phyloP scores from a whole-genome alignment of 2,797 vertebrate genomes.

The Micropoecilia bifurca region DNA sequence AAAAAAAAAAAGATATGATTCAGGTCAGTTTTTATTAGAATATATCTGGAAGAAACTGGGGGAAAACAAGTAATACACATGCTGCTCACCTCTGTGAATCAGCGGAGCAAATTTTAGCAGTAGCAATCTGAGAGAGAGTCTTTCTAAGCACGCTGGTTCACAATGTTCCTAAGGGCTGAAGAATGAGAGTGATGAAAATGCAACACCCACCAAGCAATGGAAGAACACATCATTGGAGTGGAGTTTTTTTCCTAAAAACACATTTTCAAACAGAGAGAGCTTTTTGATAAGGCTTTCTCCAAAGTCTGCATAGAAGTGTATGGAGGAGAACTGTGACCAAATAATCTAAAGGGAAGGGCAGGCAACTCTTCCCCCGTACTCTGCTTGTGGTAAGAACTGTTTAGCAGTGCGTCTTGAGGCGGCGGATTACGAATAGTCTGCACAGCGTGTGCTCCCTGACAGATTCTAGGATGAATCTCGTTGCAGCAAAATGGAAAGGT shows the following conservation, averaged over 20 bases:
- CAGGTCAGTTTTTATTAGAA: conserved; percentile 16
- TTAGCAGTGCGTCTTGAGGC: conserved; percentile 14
- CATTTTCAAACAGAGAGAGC: conserved; percentile 21
- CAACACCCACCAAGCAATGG: conserved; percentile 5
- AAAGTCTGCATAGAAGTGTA: conserved; percentile 23
- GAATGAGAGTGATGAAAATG: conserved; percentile 29
- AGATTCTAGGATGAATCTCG: conserved; percentile 8
- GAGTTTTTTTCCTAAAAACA: conserved; percentile 14
- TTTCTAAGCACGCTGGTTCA: conserved; percentile 25
- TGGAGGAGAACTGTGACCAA: conserved; percentile 21
- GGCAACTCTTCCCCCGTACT: conserved; percentile 13
- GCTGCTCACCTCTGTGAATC: conserved; percentile 29
- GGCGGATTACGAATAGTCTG: conserved; percentile 18
- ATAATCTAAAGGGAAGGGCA: conserved; percentile 39
- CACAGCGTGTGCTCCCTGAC: conserved; percentile 18
- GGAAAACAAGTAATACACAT: background rate
- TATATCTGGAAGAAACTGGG: conserved; percentile 8
- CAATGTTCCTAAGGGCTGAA: conserved; percentile 11
- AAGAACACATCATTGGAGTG: conserved; percentile 23
- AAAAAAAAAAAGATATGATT: conserved; percentile 10
- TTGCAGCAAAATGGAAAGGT: conserved; percentile 11
- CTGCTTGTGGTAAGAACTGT: background rate
- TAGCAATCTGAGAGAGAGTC: conserved; percentile 19
- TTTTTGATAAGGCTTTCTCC: conserved; percentile 16
- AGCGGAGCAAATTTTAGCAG: conserved; percentile 9